Conservation (phyloP, 53 echinoderm and acorn worm genomes). For the Patiria pectinifera region DNA sequence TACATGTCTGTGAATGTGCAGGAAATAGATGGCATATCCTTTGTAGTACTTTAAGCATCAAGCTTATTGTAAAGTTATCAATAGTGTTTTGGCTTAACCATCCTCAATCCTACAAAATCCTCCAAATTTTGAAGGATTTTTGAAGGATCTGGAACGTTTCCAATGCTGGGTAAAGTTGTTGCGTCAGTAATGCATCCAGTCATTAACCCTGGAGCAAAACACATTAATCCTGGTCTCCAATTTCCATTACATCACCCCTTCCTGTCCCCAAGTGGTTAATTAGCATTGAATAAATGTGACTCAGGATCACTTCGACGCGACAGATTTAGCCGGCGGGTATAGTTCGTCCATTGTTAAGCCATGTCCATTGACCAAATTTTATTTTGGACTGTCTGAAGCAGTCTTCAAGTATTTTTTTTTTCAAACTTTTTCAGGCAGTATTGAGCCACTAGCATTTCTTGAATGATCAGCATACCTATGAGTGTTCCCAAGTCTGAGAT, state of each 20-base stretch:
- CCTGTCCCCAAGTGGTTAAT: background rate
- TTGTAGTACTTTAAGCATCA: no score
- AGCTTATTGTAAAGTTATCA: no score
- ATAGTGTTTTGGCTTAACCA: no score
- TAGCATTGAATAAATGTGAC: slow-evolving; percentile 11
- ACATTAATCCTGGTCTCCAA: background rate
- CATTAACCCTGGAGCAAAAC: background rate
- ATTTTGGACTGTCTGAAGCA: background rate
- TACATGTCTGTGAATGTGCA: no score
- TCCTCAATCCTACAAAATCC: no score
- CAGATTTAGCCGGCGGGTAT: background rate
- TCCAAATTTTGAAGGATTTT: background rate
- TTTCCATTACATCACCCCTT: background rate
- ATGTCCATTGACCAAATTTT: background rate
- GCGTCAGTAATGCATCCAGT: background rate
- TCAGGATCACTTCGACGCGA: background rate
- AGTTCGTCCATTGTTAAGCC: background rate
- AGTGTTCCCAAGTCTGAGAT: background rate
- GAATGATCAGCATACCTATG: background rate
- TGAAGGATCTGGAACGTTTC: background rate
- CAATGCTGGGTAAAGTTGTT: background rate
- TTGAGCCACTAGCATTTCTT: background rate
- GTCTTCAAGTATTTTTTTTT: no score
- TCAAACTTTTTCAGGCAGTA: background rate
- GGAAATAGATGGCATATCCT: no score